Conservation (phyloP, 2,797 vertebrate species). For the Urophycis tenuis region DNA sequence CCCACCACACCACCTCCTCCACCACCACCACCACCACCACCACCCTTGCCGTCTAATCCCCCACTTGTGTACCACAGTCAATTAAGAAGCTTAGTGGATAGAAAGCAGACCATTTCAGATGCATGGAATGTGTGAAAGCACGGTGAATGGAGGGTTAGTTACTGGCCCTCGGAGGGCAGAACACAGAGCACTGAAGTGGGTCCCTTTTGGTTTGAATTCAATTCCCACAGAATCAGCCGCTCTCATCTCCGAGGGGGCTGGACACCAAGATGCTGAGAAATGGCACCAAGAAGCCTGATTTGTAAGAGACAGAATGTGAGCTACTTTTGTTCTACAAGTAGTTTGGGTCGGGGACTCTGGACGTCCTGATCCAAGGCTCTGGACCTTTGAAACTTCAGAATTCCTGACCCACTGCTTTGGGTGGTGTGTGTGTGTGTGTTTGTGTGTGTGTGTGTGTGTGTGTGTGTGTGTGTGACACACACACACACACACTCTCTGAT, state of each 20-base stretch:
- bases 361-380: slow-evolving; percentile 22
- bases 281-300: slow-evolving; percentile 25
- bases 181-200: slow-evolving; percentile 38
- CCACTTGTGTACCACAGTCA: slow-evolving; percentile 47
- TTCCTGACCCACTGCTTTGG: slow-evolving; percentile 30
- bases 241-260: slow-evolving; percentile 16
- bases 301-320: slow-evolving; percentile 9
- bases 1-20: not conserved
- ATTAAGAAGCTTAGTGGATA: slow-evolving; percentile 56
- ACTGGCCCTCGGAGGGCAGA: slow-evolving; percentile 39
- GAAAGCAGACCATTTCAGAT: slow-evolving; percentile 50
- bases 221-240: slow-evolving; percentile 32
- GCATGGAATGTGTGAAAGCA: slow-evolving; percentile 52
- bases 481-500: not conserved
- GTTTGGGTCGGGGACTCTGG: slow-evolving; percentile 11
- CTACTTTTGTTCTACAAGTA: slow-evolving; percentile 36
- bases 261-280: slow-evolving; percentile 26
- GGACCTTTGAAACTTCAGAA: slow-evolving; percentile 39
- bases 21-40: too few species aligned
- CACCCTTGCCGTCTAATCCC: slow-evolving; percentile 50
- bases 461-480: not conserved
- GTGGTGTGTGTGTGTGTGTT: too few species aligned
- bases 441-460: too few species aligned
- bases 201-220: slow-evolving; percentile 34
- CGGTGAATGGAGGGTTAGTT: slow-evolving; percentile 46